phyloP scores from a whole-genome alignment of 2,888 invertebrate species.

The Polydrusus pterygomalis region DNA sequence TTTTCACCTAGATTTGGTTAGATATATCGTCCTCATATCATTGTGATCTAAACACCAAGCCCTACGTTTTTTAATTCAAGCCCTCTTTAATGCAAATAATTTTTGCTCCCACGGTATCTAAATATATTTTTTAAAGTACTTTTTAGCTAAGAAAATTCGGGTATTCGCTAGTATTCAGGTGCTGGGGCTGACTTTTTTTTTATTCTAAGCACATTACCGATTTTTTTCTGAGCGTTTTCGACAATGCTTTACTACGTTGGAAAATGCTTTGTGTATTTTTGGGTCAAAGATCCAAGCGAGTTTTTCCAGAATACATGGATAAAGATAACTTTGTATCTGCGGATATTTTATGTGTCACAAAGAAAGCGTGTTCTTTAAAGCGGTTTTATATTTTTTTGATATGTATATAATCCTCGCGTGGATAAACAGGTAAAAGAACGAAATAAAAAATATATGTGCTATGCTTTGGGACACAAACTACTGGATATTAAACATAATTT shows the following conservation, averaged over 20 bases:
- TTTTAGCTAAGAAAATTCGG: too few relatives aligned
- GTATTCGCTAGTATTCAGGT: too few relatives aligned
- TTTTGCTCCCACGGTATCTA: too few relatives aligned
- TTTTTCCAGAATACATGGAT: slow-evolving; percentile 60
- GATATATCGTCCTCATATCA: too few relatives aligned
- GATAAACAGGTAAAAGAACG: not conserved
- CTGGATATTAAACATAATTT: too few relatives aligned
- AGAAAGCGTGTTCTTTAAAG: slow-evolving; percentile 57
- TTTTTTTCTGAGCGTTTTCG: not conserved
- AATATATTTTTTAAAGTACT: too few relatives aligned
- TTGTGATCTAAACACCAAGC: too few relatives aligned
- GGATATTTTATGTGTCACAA: slow-evolving; percentile 61
- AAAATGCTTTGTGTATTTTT: slow-evolving; percentile 55
- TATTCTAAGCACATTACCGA: not conserved
- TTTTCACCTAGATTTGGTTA: too few relatives aligned
- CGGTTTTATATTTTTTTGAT: slow-evolving; percentile 22
- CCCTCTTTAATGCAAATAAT: too few relatives aligned
- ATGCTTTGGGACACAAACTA: too few relatives aligned
- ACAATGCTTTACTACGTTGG: not conserved
- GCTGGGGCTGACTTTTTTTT: not conserved
- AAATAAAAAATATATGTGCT: too few relatives aligned
- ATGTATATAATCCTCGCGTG: not conserved
- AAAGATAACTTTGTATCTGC: slow-evolving; percentile 54
- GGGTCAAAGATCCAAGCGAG: slow-evolving; percentile 63
- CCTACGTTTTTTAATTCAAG: too few relatives aligned